A percentile compares a stretch with the other conserved stretches of the same genome.
phyloP scores from a whole-genome alignment of 2,888 invertebrate species.

The Eugnorisma glareosa region DNA sequence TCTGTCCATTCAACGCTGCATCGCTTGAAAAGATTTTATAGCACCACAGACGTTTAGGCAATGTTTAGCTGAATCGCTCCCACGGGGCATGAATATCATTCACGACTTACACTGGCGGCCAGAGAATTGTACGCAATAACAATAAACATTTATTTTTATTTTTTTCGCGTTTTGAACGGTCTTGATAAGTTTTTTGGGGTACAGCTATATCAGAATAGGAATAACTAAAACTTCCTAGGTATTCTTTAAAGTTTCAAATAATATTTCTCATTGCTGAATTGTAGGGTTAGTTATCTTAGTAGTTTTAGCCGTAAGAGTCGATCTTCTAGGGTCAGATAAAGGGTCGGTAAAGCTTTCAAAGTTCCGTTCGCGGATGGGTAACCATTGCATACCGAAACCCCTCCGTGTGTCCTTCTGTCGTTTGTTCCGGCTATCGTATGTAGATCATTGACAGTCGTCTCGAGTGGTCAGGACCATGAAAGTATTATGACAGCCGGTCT shows the following conservation, averaged over 20 bases:
- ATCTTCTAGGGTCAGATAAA: background rate
- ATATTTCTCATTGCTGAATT: background rate
- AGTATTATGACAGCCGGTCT: background rate
- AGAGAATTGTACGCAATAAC: conserved; percentile 63
- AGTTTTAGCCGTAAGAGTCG: background rate
- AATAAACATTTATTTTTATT: conserved; percentile 62
- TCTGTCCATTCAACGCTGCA: conserved; percentile 37
- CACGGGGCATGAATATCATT: conserved; percentile 63
- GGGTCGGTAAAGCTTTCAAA: background rate
- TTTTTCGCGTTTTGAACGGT: conserved; percentile 58
- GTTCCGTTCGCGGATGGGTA: background rate
- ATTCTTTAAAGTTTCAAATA: background rate
- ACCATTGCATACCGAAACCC: background rate
- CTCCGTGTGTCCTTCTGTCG: background rate
- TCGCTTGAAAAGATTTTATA: conserved; percentile 58
- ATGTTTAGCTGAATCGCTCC: conserved; percentile 65
- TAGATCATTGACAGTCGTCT: background rate
- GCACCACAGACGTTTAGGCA: conserved; percentile 64
- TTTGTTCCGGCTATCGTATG: background rate
- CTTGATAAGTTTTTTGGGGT: conserved; percentile 47
- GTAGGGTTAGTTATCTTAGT: background rate
- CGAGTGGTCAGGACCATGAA: background rate
- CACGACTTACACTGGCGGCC: conserved; percentile 44
- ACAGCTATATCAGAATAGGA: background rate
- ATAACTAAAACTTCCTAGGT: background rate